Percentiles rank a stretch among this genome's conserved stretches.
Conservation (phyloP, 2,797 vertebrate species). For the Rhynchotus rufescens region DNA sequence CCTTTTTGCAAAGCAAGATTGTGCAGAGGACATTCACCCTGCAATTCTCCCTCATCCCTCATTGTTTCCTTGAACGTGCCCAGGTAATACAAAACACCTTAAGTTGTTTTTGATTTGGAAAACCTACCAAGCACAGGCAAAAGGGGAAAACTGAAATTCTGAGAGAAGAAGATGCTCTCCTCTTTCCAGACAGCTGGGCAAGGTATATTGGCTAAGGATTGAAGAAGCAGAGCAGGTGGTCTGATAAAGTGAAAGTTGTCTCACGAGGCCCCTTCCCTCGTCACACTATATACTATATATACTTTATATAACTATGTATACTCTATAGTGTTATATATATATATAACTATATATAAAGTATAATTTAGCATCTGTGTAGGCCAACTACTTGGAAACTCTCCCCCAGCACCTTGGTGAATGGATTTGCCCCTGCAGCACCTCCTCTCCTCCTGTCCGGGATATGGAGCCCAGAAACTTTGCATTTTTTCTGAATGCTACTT, state of each 20-base stretch:
- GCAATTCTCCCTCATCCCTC: neutral
- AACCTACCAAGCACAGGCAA: neutral
- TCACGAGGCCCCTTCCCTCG: neutral
- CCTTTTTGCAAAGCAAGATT: neutral
- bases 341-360: too few relatives aligned
- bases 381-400: neutral
- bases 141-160: neutral
- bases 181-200: neutral
- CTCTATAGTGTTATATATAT: too few relatives aligned
- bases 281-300: too few relatives aligned
- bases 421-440: neutral
- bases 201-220: neutral
- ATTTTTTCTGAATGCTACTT: neutral
- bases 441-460: neutral
- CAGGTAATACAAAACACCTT: neutral
- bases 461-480: neutral
- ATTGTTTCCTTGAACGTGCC: neutral
- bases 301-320: too few relatives aligned
- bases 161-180: neutral
- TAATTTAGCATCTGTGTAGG: neutral
- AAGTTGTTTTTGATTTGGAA: neutral
- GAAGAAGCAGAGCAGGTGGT: neutral
- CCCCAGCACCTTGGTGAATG: neutral
- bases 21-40: neutral
- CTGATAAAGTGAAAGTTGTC: neutral